These are phyloP conservation scores for Zeuzera pyrina DNA, from an alignment of 2,888 invertebrate species.

Conservation along the genomic window DNA sequence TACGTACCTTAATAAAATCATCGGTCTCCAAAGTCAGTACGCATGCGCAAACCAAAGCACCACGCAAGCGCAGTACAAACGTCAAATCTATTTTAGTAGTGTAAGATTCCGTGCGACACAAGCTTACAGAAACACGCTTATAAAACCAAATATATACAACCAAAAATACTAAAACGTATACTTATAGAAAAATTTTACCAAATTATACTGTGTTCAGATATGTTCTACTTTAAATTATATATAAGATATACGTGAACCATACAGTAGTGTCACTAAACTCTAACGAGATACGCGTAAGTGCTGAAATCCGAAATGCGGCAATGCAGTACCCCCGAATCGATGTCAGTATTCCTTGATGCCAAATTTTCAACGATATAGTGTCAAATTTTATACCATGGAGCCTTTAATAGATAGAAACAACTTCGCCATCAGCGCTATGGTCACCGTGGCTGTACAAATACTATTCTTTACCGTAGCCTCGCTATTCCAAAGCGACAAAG, in stretches of 20 bases:
- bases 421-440: slow-evolving; percentile 89
- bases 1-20: too few relatives aligned
- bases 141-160: background rate
- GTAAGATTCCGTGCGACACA: slow-evolving; percentile 29
- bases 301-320: slow-evolving; percentile 41
- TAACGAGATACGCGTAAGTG: slow-evolving; percentile 14
- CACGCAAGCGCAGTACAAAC: slow-evolving; percentile 45
- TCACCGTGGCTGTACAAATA: slow-evolving; percentile 87
- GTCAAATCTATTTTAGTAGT: slow-evolving; percentile 63
- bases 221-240: background rate
- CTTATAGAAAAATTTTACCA: background rate
- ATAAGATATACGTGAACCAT: background rate
- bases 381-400: slow-evolving; percentile 70
- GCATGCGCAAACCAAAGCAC: slow-evolving; percentile 39
- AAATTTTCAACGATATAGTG: slow-evolving; percentile 40
- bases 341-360: slow-evolving; percentile 38
- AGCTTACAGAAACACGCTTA: slow-evolving; percentile 23
- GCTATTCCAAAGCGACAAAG: slow-evolving; percentile 89
- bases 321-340: slow-evolving; percentile 45
- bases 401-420: slow-evolving; percentile 87
- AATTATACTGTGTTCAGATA: background rate
- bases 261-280: slow-evolving; percentile 11
- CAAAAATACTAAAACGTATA: too few relatives aligned
- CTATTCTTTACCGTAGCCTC: slow-evolving; percentile 91
- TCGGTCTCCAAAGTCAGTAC: slow-evolving; percentile 19